These are phyloP conservation scores for Laterallus jamaicensis DNA, from an alignment of 2,113 vertebrate species.

Conservation along the genomic window DNA sequence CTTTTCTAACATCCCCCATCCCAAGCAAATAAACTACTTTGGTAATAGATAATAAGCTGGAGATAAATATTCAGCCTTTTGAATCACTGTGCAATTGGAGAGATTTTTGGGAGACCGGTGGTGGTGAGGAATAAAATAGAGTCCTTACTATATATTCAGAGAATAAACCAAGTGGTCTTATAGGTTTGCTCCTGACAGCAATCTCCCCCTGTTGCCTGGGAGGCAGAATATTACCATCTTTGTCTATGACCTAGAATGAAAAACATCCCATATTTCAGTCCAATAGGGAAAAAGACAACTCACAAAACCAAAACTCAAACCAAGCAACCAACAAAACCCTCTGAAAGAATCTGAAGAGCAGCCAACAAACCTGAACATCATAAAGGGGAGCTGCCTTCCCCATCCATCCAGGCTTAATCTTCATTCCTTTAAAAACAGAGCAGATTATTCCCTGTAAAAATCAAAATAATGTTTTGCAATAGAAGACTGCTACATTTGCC, in stretches of 20 bases:
- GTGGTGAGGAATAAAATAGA: not conserved
- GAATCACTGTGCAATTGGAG: not conserved
- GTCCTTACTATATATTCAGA: constrained; percentile 79
- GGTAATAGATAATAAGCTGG: not conserved
- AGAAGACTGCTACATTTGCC: not conserved
- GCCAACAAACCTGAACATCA: constrained; percentile 79
- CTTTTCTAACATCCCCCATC: not conserved
- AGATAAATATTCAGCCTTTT: not conserved
- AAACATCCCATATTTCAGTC: not conserved
- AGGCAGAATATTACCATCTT: constrained; percentile 71
- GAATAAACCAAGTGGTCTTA: constrained; percentile 79
- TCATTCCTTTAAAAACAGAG: constrained; percentile 72
- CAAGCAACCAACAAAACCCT: not conserved
- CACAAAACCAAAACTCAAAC: not conserved
- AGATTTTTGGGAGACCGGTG: not conserved
- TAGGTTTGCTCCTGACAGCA: constrained; percentile 79
- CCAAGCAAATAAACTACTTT: not conserved
- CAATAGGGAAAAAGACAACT: not conserved
- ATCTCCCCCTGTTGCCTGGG: constrained; percentile 78
- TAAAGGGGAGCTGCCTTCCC: constrained; percentile 77
- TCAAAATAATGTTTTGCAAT: not conserved
- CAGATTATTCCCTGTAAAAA: constrained; percentile 77
- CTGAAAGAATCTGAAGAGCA: not conserved
- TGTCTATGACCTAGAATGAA: constrained; percentile 79
- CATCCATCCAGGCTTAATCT: constrained; percentile 80